phyloP scores from a whole-genome alignment of 2,888 invertebrate genomes.

The Acanthopleura granulata region DNA sequence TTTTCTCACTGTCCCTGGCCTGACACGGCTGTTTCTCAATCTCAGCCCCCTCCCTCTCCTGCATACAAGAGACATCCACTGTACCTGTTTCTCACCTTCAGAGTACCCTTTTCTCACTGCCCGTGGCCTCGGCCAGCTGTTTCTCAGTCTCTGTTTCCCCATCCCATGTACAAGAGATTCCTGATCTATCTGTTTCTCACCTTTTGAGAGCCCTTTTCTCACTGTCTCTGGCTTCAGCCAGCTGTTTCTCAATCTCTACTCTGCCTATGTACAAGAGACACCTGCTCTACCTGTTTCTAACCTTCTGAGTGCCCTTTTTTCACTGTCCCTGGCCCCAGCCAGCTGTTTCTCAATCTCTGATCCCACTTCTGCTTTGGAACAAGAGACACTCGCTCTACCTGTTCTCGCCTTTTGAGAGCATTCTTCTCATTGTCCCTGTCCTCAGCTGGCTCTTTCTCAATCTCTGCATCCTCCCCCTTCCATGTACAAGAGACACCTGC shows the following conservation, averaged over 20 bases:
- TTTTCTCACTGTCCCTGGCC: conserved; percentile 65
- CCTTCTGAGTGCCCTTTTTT: conserved; percentile 63
- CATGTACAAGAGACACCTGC: conserved; percentile 5
- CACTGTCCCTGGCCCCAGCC: conserved; percentile 64
- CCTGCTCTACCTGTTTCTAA: neutral
- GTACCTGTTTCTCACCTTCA: conserved; percentile 35
- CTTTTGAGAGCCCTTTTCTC: conserved; percentile 65
- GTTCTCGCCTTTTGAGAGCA: conserved; percentile 49
- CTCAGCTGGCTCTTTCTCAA: conserved; percentile 67
- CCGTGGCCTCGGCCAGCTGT: conserved; percentile 58
- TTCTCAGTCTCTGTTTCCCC: conserved; percentile 74
- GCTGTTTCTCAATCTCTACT: conserved; percentile 73
- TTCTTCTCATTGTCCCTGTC: conserved; percentile 67
- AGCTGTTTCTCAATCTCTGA: conserved; percentile 74
- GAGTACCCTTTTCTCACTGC: conserved; percentile 66
- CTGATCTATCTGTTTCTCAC: no score
- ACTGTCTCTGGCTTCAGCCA: conserved; percentile 63
- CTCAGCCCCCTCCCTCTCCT: conserved; percentile 72
- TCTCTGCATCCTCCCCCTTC: conserved; percentile 73
- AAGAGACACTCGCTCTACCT: conserved; percentile 46
- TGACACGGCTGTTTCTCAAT: conserved; percentile 70
- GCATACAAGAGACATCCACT: no score
- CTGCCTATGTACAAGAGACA: conserved; percentile 35
- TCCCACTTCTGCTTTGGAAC: conserved; percentile 66
- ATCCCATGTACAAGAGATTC: no score